Base-by-base conservation (phyloP, 2,797 vertebrate genomes). In the Arremon brunneinucha region DNA sequence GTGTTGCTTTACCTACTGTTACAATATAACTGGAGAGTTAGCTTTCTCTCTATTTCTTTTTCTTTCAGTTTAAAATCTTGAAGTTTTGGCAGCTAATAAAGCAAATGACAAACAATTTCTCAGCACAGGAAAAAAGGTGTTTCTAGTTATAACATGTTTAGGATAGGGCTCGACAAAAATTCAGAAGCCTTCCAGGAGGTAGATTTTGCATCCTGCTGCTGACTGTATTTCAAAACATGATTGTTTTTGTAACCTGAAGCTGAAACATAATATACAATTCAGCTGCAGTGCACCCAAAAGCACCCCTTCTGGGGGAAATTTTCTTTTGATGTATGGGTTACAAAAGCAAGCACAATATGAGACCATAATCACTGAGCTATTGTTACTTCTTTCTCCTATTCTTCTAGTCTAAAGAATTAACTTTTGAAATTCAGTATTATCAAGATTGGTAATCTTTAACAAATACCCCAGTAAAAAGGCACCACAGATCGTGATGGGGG, bases 371-470 rank as follows among this genome's bases (percentile, higher is more conserved):
- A 83, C 47, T 49, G 83, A 86, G 81, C 93, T 88, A 95, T 89
- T 97, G 96, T 97, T 97, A 93, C 90, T 77, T 78, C 87, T 96
- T 96, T 95, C 62, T 89, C 83, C 94, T 77, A 91, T 85, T 97
- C 92, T 96, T 94, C 87, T 68, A 52, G 87, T 96, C 96, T 89
- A 90, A 96, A 96, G 87, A 93, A 92, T 82, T 77, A 92, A 94
- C 89, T 95, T 98, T 97, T 98, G 97, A 98, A 98, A 98, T 96
- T 82, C 93, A 90, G 96, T 84, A 93, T 95, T 97, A 97, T 95
- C 94, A 83, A 96, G 95, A 92, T 15, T 91, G 93, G 95, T 97
- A 97, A 97, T 97, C 97, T 97, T 98, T 97, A 97, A 97, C 97
- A 97, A 96, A 93, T 69, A 92, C 63, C 89, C 83, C 63, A 96